phyloP scores from a whole-genome alignment of 2,797 vertebrate species.

The Bovichtus diacanthus region DNA sequence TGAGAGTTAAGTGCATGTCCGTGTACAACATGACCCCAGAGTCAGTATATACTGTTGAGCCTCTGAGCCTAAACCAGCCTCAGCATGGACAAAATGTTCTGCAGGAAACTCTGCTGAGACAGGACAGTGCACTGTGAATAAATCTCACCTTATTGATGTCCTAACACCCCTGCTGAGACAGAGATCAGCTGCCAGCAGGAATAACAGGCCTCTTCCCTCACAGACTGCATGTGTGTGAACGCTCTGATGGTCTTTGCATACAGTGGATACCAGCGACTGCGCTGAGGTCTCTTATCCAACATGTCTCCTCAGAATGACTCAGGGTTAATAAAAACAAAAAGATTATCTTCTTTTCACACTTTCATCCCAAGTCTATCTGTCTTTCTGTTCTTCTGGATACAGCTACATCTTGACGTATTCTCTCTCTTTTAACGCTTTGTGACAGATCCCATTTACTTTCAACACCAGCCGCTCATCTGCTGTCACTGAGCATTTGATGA shows the following conservation, averaged over 20 bases:
- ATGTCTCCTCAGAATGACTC: slow-evolving; percentile 26
- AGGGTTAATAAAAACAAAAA: slow-evolving; percentile 38
- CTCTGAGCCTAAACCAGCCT: slow-evolving; percentile 2
- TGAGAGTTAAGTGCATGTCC: slow-evolving; percentile 3
- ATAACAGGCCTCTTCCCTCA: slow-evolving; percentile 37
- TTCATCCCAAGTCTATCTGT: not conserved
- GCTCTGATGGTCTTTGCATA: slow-evolving; percentile 26
- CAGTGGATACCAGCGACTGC: slow-evolving; percentile 21
- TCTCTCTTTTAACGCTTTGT: slow-evolving; percentile 47
- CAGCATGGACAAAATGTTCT: not conserved
- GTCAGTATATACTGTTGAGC: not conserved
- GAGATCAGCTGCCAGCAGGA: slow-evolving; percentile 47
- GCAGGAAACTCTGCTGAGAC: not conserved
- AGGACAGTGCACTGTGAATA: slow-evolving; percentile 25
- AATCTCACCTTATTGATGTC: slow-evolving; percentile 31
- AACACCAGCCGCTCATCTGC: slow-evolving; percentile 55
- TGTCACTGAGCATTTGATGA: slow-evolving; percentile 67
- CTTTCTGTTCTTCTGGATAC: slow-evolving; percentile 12
- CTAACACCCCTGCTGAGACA: slow-evolving; percentile 28
- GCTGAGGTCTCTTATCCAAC: slow-evolving; percentile 24
- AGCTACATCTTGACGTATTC: not conserved
- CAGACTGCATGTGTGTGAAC: slow-evolving; percentile 39
- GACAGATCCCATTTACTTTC: slow-evolving; percentile 70
- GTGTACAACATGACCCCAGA: not conserved
- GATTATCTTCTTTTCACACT: not conserved